Evolutionary conservation across 2,888 invertebrate species (phyloP).

Genomic region (Chamaedrilus cognettii): DNA sequence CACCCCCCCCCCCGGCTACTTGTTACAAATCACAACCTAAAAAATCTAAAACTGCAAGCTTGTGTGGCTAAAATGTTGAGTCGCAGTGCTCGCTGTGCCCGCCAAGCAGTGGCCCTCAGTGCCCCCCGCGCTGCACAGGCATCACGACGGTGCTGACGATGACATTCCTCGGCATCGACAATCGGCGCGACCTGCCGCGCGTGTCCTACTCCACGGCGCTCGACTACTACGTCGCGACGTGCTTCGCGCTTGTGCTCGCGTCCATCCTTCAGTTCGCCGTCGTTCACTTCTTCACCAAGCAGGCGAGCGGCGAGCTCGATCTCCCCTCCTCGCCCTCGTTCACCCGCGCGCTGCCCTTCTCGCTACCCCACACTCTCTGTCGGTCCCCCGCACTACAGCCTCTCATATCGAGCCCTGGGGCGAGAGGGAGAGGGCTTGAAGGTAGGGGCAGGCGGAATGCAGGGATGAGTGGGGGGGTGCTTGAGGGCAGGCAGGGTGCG

Average conservation of each 20-base stretch:
- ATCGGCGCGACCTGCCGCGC: conserved; percentile 79
- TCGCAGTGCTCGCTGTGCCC: no score
- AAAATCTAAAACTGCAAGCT: no score
- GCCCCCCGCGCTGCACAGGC: conserved; percentile 9
- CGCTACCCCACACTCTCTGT: no score
- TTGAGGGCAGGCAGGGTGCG: background rate
- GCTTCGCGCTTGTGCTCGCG: conserved; percentile 74
- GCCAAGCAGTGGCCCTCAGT: no score
- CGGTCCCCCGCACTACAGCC: no score
- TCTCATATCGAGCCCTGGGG: no score
- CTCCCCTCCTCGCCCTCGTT: conserved; percentile 12
- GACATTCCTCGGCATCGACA: conserved; percentile 61
- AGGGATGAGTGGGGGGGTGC: background rate
- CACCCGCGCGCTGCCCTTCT: no score
- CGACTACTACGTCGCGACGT: conserved; percentile 80
- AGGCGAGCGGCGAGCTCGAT: conserved; percentile 70
- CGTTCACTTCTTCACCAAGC: conserved; percentile 91
- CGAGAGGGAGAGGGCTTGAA: conserved; percentile 5
- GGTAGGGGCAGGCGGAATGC: background rate
- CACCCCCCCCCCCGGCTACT: no score
- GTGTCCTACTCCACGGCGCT: conserved; percentile 85
- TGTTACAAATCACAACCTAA: no score
- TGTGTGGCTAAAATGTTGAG: no score
- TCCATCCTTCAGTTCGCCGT: conserved; percentile 90
- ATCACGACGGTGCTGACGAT: conserved; percentile 29